Evolutionary conservation across 2,113 vertebrate genomes (phyloP), one percentile per base, ranked within the genome.

Genomic region (Rallus limicola): DNA sequence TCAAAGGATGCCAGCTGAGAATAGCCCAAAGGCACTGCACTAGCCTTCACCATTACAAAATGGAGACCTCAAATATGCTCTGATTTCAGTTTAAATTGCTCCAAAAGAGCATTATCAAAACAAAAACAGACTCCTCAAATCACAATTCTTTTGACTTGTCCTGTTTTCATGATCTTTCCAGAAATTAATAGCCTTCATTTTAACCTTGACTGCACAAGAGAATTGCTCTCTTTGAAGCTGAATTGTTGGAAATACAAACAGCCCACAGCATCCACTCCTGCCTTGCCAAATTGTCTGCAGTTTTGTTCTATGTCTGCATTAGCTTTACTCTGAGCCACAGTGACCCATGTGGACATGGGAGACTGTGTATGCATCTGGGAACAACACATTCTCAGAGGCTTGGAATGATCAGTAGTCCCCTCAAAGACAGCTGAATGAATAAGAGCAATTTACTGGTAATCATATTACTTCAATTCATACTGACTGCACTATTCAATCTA

Each of bases 161-260:
- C 40, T 38, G 56, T 74, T 86, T 83, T 78, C 48, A 74, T 46
- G n/a, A 94, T 83, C 67, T 46, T 76, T 80, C 46, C 56, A 90
- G 92, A 94, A 97, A 83, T 90, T 83, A 95, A 81, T 50, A 94
- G 80, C 68, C 55, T 92, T 80, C 90, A 92, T 96, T 97, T 90
- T 93, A 93, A 95, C 86, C 82, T 70, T 75, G 82, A 70, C 72
- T 90, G 82, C 44, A 86, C 59, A 82, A 88, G 24, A 88, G 63
- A 94, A 89, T 76, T 83, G 42, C 36, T 88, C n/a, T 59, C 50
- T 88, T 83, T 88, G 59, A 88, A 92, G 50, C 33, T 83, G 68
- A 82, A 63, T 75, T 36, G 12, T 40, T 92, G 79, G 58, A 90
- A 88, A 46, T 11, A 93, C 55, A 92, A 76, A 76, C n/a, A 92